phyloP scores from a whole-genome alignment of 2,113 vertebrate genomes.

The Hyla sarda region DNA sequence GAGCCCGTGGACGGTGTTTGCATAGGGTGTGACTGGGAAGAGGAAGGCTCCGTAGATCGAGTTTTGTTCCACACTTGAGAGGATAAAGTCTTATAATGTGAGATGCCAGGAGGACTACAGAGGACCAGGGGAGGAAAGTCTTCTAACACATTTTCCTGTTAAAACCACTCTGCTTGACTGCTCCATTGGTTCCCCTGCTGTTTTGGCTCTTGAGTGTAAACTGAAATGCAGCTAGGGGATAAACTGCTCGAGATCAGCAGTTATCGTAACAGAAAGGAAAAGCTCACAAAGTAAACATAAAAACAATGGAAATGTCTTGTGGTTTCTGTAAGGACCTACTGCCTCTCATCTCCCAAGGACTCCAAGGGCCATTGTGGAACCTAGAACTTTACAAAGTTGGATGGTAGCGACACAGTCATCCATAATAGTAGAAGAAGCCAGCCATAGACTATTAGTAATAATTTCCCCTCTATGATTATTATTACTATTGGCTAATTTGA shows the following conservation, averaged over 20 bases:
- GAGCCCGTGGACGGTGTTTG: neutral
- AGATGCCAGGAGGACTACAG: conserved; percentile 64
- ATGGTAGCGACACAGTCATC: neutral
- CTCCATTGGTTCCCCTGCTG: conserved; percentile 72
- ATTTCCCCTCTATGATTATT: no score
- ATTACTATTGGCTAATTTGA: no score
- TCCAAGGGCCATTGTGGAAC: neutral
- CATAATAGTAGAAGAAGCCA: neutral
- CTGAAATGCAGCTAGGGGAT: conserved; percentile 59
- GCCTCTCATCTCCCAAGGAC: conserved; percentile 8
- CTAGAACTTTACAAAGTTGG: neutral
- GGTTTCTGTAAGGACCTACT: conserved; percentile 23
- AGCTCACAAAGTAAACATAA: conserved; percentile 41
- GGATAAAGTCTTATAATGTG: conserved; percentile 60
- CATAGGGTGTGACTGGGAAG: conserved; percentile 46
- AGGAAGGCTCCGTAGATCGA: conserved; percentile 3
- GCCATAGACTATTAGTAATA: neutral
- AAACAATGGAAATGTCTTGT: conserved; percentile 50
- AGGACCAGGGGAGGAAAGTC: conserved; percentile 68
- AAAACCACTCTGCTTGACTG: conserved; percentile 70
- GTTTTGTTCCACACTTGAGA: conserved; percentile 52
- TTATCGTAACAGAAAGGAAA: conserved; percentile 57
- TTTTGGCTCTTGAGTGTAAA: conserved; percentile 62
- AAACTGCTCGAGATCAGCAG: conserved; percentile 60
- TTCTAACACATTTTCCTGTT: conserved; percentile 68